Conservation (phyloP, 2,113 vertebrate species). For the Nannobrachium achirus region DNA sequence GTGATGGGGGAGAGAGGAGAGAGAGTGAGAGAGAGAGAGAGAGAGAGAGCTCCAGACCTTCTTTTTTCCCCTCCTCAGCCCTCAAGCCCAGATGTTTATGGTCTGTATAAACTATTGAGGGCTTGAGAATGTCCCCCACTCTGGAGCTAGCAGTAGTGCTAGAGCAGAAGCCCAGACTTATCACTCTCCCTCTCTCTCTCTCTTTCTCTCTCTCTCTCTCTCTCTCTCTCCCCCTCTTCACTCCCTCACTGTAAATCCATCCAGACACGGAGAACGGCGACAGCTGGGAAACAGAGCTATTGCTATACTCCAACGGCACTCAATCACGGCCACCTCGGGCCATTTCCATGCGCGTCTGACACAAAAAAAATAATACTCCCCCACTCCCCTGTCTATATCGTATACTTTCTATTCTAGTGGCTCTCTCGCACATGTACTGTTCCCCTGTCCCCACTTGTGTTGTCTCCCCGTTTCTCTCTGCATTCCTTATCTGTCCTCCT, state of each 20-base stretch:
- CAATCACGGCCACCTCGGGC: slow-evolving; percentile 65
- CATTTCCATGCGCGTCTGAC: slow-evolving; percentile 51
- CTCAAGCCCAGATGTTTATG: slow-evolving; percentile 81
- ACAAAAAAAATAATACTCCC: slow-evolving; percentile 33
- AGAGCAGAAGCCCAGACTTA: slow-evolving; percentile 74
- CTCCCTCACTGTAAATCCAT: slow-evolving; percentile 73
- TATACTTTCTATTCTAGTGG: slow-evolving; percentile 2
- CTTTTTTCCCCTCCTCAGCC: slow-evolving; percentile 73
- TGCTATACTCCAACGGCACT: slow-evolving; percentile 65
- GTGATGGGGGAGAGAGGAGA: slow-evolving; percentile 55
- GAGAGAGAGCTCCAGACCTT: slow-evolving; percentile 57
- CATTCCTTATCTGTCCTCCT: too few species aligned
- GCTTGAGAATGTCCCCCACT: slow-evolving; percentile 77
- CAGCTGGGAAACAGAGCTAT: slow-evolving; percentile 76
- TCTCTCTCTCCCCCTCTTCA: slow-evolving; percentile 8
- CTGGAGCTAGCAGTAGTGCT: slow-evolving; percentile 53
- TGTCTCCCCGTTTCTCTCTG: too few species aligned
- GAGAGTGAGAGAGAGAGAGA: slow-evolving; percentile 39
- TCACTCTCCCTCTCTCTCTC: slow-evolving; percentile 53
- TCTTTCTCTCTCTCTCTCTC: slow-evolving; percentile 17
- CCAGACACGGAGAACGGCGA: slow-evolving; percentile 67
- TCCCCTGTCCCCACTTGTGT: too few species aligned
- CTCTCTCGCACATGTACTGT: not conserved
- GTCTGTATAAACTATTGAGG: slow-evolving; percentile 82
- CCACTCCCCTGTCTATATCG: slow-evolving; percentile 4